phyloP scores from a whole-genome alignment of 2,888 invertebrate genomes.

The Nymphalis c-album region DNA sequence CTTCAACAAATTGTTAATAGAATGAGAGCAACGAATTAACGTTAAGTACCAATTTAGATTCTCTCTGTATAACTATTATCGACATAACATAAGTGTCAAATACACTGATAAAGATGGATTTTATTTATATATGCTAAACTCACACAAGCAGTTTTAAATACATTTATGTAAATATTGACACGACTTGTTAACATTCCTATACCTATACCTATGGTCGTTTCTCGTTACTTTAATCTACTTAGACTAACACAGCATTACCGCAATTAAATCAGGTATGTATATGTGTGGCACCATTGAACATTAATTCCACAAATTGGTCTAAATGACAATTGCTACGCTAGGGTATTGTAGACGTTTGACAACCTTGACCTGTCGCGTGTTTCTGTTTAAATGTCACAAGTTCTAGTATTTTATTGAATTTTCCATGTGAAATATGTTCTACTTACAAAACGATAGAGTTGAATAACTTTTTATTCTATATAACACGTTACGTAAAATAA shows the following conservation, averaged over 20 bases:
- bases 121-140: not conserved
- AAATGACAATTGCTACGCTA: constrained; percentile 59
- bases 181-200: not conserved
- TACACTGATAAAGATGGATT: no score
- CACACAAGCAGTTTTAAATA: not conserved
- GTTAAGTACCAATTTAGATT: no score
- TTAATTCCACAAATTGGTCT: constrained; percentile 70
- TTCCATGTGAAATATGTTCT: constrained; percentile 12
- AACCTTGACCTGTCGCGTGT: constrained; percentile 74
- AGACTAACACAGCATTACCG: constrained; percentile 39
- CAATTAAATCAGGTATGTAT: constrained; percentile 51
- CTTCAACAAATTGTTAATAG: no score
- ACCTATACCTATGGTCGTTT: constrained; percentile 20
- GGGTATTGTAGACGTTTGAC: constrained; percentile 44
- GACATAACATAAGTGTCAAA: no score
- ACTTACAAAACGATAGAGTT: constrained; percentile 4
- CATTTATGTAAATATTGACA: not conserved
- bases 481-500: not conserved
- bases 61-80: no score
- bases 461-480: not conserved
- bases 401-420: constrained; percentile 31
- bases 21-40: no score
- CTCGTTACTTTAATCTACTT: constrained; percentile 38
- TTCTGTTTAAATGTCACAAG: constrained; percentile 56
- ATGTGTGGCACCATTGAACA: constrained; percentile 46